Conservation (phyloP, 2,888 invertebrate genomes). For the Orthonevra nobilis region DNA sequence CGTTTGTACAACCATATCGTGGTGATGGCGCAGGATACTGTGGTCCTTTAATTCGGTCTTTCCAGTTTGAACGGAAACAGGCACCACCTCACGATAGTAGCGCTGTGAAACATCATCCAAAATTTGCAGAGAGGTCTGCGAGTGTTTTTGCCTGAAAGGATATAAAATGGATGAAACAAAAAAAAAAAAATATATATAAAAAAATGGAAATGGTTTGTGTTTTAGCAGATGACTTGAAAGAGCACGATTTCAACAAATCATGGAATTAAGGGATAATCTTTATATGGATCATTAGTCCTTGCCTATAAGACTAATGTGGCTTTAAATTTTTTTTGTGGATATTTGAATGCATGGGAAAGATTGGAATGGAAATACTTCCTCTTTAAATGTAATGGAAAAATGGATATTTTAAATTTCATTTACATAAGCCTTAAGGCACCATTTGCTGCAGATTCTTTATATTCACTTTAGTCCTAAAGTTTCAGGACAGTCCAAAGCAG, state of each 20-base stretch:
- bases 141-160: slow-evolving; percentile 78
- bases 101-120: slow-evolving; percentile 79
- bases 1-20: slow-evolving; percentile 78
- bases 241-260: slow-evolving; percentile 46
- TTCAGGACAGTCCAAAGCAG: too few relatives aligned
- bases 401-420: too few relatives aligned
- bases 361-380: too few relatives aligned
- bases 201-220: too few relatives aligned
- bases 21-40: slow-evolving; percentile 77
- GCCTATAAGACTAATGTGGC: neutral
- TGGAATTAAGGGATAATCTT: slow-evolving; percentile 53
- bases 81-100: slow-evolving; percentile 78
- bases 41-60: slow-evolving; percentile 78
- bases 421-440: too few relatives aligned
- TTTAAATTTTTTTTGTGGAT: neutral
- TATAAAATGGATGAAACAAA: neutral
- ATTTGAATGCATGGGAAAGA: too few relatives aligned
- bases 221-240: too few relatives aligned
- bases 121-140: slow-evolving; percentile 79
- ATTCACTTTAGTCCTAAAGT: too few relatives aligned
- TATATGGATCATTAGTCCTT: slow-evolving; percentile 48
- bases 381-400: too few relatives aligned
- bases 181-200: too few relatives aligned
- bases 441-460: too few relatives aligned
- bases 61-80: slow-evolving; percentile 76